phyloP scores from a whole-genome alignment of 2,888 invertebrate genomes.

The Micoletzkya japonica region DNA sequence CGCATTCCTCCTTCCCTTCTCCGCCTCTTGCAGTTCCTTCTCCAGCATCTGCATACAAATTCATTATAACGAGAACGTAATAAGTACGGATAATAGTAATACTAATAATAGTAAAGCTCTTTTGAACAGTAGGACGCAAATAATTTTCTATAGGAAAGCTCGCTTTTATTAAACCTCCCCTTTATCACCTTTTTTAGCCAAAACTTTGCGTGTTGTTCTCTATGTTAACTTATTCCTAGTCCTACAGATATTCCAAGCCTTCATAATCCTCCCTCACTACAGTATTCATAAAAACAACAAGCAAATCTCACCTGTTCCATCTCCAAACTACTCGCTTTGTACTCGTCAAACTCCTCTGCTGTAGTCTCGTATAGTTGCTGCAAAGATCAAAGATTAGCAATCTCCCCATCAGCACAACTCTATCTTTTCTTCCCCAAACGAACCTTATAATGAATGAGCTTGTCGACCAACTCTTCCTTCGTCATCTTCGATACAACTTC shows the following conservation, averaged over 20 bases:
- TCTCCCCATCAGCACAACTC: too few relatives aligned
- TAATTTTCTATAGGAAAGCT: too few relatives aligned
- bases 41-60: conserved; percentile 21
- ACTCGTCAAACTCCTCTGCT: conserved; percentile 27
- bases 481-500: conserved; percentile 24
- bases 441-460: conserved; percentile 12
- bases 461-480: conserved; percentile 9
- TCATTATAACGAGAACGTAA: not conserved
- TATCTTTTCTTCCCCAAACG: not conserved
- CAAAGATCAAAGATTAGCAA: conserved; percentile 7
- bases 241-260: too few relatives aligned
- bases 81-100: not conserved
- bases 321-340: conserved; percentile 21
- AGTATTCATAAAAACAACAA: too few relatives aligned
- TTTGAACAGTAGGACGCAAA: too few relatives aligned
- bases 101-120: too few relatives aligned
- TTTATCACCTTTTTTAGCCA: too few relatives aligned
- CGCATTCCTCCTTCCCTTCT: conserved; percentile 8
- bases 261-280: too few relatives aligned
- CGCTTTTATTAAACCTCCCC: too few relatives aligned
- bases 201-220: too few relatives aligned
- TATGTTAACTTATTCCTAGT: too few relatives aligned
- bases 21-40: conserved; percentile 13
- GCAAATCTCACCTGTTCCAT: conserved; percentile 24
- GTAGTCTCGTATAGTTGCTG: conserved; percentile 19